Percentiles rank a stretch among this genome's conserved stretches.
Evolutionary conservation across 2,113 vertebrate genomes (phyloP).

Genomic region (Thomomys bottae): DNA sequence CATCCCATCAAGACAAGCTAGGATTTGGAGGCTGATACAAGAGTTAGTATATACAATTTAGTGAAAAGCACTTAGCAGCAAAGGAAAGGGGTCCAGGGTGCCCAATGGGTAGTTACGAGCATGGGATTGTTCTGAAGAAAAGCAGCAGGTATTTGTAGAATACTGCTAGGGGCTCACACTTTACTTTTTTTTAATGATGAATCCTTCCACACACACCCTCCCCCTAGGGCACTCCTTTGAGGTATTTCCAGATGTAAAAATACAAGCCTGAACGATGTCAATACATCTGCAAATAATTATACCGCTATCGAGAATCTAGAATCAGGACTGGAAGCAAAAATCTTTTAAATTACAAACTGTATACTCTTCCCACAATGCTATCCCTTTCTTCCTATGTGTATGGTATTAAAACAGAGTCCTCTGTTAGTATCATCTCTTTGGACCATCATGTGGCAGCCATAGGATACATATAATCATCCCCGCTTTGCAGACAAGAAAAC

Average conservation of each 20-base stretch:
- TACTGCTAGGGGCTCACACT: rapidly evolving
- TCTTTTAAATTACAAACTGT: not conserved
- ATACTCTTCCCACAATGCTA: not conserved
- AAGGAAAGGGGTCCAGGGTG: not conserved
- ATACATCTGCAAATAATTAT: not conserved
- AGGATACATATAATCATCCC: not conserved
- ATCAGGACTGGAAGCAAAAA: not conserved
- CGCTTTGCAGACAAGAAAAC: not conserved
- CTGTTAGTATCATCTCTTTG: not conserved
- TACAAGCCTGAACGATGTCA: not conserved
- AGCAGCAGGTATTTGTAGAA: not conserved
- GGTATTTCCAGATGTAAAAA: not conserved
- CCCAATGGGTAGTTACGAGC: rapidly evolving
- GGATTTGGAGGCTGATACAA: not conserved
- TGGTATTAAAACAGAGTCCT: too few species aligned
- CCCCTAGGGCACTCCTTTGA: not conserved
- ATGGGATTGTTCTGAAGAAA: not conserved
- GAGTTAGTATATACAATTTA: not conserved
- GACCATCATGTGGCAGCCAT: not conserved
- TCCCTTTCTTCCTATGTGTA: not conserved
- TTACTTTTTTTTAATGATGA: not conserved
- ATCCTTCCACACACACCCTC: not conserved
- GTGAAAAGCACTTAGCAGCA: not conserved
- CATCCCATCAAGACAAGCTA: not conserved
- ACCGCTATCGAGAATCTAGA: not conserved